Percentiles rank a stretch among this genome's conserved stretches.
Conservation (phyloP, 2,888 invertebrate genomes). For the Dryobotodes eremita region DNA sequence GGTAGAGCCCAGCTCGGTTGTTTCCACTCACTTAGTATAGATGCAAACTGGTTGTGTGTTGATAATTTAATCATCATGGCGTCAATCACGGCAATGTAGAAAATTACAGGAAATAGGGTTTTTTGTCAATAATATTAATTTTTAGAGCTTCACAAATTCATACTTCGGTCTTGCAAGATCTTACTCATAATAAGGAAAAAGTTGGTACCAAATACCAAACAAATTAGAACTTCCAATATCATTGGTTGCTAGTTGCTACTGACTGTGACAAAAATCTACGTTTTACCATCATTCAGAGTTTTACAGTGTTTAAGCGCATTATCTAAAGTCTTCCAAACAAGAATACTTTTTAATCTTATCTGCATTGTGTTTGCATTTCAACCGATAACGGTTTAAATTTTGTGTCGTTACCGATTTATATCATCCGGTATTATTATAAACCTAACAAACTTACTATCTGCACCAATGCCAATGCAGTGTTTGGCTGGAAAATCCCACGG, state of each 20-base stretch:
- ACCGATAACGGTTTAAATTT: slow-evolving; percentile 38
- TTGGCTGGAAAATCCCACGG: slow-evolving; percentile 8
- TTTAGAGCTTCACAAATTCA: neutral
- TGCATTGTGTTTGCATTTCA: slow-evolving; percentile 23
- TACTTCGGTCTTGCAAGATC: neutral
- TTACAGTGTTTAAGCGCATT: neutral
- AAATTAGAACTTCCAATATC: neutral
- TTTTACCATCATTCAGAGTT: neutral
- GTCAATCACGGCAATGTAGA: neutral
- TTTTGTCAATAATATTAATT: neutral
- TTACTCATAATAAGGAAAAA: neutral
- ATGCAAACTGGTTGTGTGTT: slow-evolving; percentile 9
- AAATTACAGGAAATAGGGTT: neutral
- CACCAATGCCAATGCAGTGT: neutral
- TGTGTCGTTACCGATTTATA: slow-evolving; percentile 14
- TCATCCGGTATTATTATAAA: slow-evolving; percentile 13
- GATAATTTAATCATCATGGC: neutral
- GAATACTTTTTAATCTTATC: slow-evolving; percentile 51
- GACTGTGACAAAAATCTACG: neutral
- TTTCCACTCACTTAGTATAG: neutral
- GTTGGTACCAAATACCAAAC: neutral
- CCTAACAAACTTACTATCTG: neutral
- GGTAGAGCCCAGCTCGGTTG: neutral
- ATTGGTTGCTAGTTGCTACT: neutral
- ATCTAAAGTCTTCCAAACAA: slow-evolving; percentile 18